These are phyloP conservation scores for Nasalis larvatus DNA, from an alignment of 2,113 vertebrate genomes.

Conservation along the genomic window DNA sequence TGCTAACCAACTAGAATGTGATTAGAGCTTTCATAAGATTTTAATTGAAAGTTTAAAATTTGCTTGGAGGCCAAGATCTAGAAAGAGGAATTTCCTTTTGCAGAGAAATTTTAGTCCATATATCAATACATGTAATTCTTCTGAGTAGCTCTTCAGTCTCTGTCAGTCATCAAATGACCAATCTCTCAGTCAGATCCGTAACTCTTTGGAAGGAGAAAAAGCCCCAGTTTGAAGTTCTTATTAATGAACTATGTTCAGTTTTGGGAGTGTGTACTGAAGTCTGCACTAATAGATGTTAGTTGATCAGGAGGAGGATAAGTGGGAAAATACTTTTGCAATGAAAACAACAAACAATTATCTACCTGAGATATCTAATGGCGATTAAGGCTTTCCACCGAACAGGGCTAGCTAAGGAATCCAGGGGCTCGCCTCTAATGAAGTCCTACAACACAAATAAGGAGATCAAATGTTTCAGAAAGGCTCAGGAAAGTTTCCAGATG, in stretches of 20 bases:
- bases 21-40: background rate
- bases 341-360: slow-evolving; percentile 24
- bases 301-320: background rate
- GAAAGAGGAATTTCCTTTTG: background rate
- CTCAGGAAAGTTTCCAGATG: background rate
- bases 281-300: background rate
- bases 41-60: slow-evolving; percentile 42
- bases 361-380: slow-evolving; percentile 75
- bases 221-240: background rate
- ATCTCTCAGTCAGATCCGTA: background rate
- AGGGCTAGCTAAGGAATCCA: slow-evolving; percentile 75
- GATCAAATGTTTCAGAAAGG: background rate
- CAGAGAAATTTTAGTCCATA: background rate
- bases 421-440: slow-evolving; percentile 72
- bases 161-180: background rate
- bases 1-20: background rate
- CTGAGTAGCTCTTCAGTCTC: background rate
- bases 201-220: background rate
- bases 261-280: too few species aligned
- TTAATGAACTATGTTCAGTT: background rate
- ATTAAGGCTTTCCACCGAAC: slow-evolving; percentile 75
- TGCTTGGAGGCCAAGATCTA: background rate
- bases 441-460: slow-evolving; percentile 59
- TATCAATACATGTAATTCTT: background rate
- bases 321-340: background rate